Evolutionary conservation across 2,797 vertebrate species (phyloP), one percentile per base, ranked within the genome.

Genomic region (Staurois parvus): DNA sequence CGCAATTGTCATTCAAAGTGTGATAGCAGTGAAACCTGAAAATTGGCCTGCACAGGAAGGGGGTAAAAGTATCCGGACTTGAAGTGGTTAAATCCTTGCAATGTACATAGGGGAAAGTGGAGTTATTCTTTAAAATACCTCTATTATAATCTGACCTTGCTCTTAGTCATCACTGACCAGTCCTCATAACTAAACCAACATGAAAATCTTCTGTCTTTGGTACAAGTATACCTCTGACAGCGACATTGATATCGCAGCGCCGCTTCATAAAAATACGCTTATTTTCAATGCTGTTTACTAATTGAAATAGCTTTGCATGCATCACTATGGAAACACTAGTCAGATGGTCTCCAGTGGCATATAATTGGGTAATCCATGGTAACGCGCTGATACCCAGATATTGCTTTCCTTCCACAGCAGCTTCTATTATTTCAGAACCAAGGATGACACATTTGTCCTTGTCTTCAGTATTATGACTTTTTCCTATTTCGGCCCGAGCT

Each of bases 341-440:
- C 26, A 81, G 84, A 85, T 59, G 74, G 34, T 56, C 79, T 76
- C 32, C 24, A 73, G 40, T 78, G 81, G 29, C 72, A 64, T 19
- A 45, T 83, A 73, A 79, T 56, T 78, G 75, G 24, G 32, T 83
- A 79, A 83, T 83, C 76, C 74, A 86, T 83, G 67, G 85, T 59
- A 86, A 86, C 79, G 29, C 74, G 72, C 21, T 72, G 73, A 32
- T 79, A 79, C 76, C 37, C 76, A 66, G 64, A 86, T 78, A 73
- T 45, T 81, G 28, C 52, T 72, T 56, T 32, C 70, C 42, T 56
- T 83, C 68, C 52, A 74, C 34, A 78, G n/a, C 34, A 48, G 42
- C 66, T 72, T 24, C 37, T 79, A 56, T 72, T 83, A 86, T 74
- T 12, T 8, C 21, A 30, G 42, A 68, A 24, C 24, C 10, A 26